Conservation (phyloP, 2,797 vertebrate species). For the Nannoperca australis region DNA sequence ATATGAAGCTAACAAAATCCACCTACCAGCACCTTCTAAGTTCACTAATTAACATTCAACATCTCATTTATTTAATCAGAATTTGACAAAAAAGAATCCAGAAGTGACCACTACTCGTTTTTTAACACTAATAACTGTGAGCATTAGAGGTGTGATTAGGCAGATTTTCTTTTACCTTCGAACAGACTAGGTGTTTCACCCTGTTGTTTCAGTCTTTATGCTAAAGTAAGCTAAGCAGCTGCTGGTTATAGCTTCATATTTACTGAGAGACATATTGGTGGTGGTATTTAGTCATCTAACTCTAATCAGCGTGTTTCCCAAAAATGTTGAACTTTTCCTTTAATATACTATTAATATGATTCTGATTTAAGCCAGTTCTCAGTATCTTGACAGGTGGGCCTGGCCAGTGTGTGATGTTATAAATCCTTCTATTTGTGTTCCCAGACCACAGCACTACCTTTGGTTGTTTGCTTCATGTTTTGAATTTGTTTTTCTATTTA, state of each 20-base stretch:
- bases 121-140: neutral
- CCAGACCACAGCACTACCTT: slow-evolving; percentile 42
- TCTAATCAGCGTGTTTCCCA: neutral
- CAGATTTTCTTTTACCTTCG: neutral
- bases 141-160: too few relatives aligned
- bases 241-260: neutral
- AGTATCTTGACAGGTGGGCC: slow-evolving; percentile 5
- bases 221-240: neutral
- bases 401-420: neutral
- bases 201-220: neutral
- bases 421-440: slow-evolving; percentile 27
- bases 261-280: too few relatives aligned
- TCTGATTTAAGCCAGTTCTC: slow-evolving; percentile 16
- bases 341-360: neutral
- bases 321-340: slow-evolving; percentile 31
- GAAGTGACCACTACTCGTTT: neutral
- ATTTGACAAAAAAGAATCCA: neutral
- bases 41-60: neutral
- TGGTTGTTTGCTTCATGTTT: slow-evolving; percentile 55
- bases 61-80: neutral
- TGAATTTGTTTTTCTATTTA: slow-evolving; percentile 75
- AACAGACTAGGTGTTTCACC: neutral
- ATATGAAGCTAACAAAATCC: too few relatives aligned
- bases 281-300: neutral
- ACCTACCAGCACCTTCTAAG: neutral